A percentile compares a stretch with the other conserved stretches of the same genome.
Evolutionary conservation across 2,888 invertebrate species (phyloP).

Genomic region (Alviniconcha strummeri): DNA sequence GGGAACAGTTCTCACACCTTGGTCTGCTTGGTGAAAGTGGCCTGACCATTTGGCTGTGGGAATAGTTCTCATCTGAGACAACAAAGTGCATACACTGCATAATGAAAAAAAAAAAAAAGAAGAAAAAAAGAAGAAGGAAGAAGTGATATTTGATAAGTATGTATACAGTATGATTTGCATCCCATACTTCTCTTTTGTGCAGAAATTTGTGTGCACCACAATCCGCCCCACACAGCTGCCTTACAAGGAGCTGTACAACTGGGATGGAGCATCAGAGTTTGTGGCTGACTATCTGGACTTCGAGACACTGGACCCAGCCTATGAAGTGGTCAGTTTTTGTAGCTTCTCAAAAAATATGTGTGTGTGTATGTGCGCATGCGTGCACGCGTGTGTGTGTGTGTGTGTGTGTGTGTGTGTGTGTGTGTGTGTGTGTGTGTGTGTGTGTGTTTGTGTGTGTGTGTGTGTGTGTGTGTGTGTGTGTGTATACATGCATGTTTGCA

Average conservation of each 20-base stretch:
- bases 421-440: not conserved
- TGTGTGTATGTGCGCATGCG: not conserved
- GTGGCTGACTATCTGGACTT: slow-evolving; percentile 87
- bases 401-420: slow-evolving; percentile 7
- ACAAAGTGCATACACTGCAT: no score
- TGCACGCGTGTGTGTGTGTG: slow-evolving; percentile 1
- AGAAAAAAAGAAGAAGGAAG: no score
- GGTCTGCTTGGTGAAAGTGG: no score
- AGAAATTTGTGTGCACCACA: slow-evolving; percentile 93
- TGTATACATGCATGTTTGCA: not conserved
- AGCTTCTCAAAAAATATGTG: not conserved
- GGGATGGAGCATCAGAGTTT: slow-evolving; percentile 84
- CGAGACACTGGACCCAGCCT: slow-evolving; percentile 79
- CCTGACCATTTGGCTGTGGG: no score
- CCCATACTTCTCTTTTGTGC: slow-evolving; percentile 38
- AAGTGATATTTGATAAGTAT: no score
- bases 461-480: not conserved
- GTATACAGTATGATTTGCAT: no score
- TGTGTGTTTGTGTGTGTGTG: no score
- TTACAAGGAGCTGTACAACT: slow-evolving; percentile 82
- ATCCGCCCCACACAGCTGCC: slow-evolving; percentile 86
- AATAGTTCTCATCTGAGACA: no score
- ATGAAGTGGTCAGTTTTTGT: slow-evolving; percentile 68
- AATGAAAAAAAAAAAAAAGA: no score
- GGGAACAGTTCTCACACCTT: no score